These are phyloP conservation scores for Heliconius melpomene DNA, from an alignment of 1,140 invertebrate genomes.

Conservation along the genomic window DNA sequence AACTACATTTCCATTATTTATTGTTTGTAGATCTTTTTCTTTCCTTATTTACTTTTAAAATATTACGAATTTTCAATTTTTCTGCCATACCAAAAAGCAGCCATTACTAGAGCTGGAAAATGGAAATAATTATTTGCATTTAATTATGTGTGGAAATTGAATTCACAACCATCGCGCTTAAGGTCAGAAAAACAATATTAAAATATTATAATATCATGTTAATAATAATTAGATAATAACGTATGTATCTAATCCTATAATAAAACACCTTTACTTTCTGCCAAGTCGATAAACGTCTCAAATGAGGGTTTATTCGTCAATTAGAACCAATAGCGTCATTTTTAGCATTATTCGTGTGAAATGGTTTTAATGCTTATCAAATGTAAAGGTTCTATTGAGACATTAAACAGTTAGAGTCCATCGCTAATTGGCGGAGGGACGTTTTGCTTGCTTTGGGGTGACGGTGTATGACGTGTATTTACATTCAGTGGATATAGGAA, in stretches of 20 bases:
- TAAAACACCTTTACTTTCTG: not conserved
- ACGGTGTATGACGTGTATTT: slow-evolving; percentile 59
- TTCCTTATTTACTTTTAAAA: not conserved
- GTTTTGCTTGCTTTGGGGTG: slow-evolving; percentile 69
- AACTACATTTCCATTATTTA: not conserved
- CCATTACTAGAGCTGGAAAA: too few species aligned
- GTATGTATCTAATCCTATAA: not conserved
- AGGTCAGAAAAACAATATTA: too few species aligned
- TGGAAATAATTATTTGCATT: too few species aligned
- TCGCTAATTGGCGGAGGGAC: slow-evolving; percentile 71
- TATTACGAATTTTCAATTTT: too few species aligned
- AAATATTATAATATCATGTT: too few species aligned
- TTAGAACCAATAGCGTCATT: slow-evolving; percentile 35
- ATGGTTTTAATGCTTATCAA: slow-evolving; percentile 50
- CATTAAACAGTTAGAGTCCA: slow-evolving; percentile 61
- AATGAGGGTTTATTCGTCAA: slow-evolving; percentile 31
- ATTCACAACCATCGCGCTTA: too few species aligned
- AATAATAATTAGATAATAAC: too few species aligned
- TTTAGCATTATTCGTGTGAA: slow-evolving; percentile 45
- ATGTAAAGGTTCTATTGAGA: slow-evolving; percentile 63
- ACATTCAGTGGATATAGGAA: slow-evolving; percentile 67
- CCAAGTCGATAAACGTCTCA: not conserved
- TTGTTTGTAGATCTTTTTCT: not conserved
- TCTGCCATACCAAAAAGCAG: too few species aligned
- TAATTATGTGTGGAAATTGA: too few species aligned